These are phyloP conservation scores for Channallabes apus DNA, from an alignment of 2,797 vertebrate species.

Conservation along the genomic window DNA sequence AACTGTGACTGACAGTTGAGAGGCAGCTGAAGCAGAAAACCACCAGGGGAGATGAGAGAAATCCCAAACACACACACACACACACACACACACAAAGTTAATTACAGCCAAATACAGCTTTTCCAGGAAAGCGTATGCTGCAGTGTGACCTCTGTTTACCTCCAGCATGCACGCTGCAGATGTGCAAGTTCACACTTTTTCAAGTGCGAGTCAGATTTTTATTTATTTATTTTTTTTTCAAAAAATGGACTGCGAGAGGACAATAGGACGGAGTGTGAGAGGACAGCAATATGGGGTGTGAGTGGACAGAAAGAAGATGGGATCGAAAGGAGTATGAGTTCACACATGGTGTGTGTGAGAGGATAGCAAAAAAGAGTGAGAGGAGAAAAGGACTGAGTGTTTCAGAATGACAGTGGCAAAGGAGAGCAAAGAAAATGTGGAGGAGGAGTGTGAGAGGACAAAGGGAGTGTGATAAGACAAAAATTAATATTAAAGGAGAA, in stretches of 20 bases:
- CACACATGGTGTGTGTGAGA: background rate
- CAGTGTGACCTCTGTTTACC: constrained; percentile 49
- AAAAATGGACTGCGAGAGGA: background rate
- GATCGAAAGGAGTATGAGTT: background rate
- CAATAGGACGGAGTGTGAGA: background rate
- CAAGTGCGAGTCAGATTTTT: background rate
- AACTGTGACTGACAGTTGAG: constrained; percentile 72
- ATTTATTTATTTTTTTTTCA: too few relatives aligned
- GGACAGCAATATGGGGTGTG: background rate
- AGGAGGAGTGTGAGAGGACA: background rate
- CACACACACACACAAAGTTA: constrained; percentile 46
- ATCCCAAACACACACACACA: constrained; percentile 38
- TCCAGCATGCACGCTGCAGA: constrained; percentile 25
- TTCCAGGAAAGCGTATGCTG: constrained; percentile 48
- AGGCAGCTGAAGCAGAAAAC: constrained; percentile 51
- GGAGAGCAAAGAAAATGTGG: background rate
- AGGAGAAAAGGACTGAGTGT: background rate
- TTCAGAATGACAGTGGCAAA: background rate
- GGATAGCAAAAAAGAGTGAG: background rate
- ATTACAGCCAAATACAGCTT: constrained; percentile 44
- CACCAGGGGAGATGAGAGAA: constrained; percentile 57
- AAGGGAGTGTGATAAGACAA: background rate
- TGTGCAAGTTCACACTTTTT: constrained; percentile 5
- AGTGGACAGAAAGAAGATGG: background rate
- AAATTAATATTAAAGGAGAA: background rate